These are phyloP conservation scores for Scrobipalpa costella DNA, from an alignment of 2,888 invertebrate genomes.

Conservation along the genomic window DNA sequence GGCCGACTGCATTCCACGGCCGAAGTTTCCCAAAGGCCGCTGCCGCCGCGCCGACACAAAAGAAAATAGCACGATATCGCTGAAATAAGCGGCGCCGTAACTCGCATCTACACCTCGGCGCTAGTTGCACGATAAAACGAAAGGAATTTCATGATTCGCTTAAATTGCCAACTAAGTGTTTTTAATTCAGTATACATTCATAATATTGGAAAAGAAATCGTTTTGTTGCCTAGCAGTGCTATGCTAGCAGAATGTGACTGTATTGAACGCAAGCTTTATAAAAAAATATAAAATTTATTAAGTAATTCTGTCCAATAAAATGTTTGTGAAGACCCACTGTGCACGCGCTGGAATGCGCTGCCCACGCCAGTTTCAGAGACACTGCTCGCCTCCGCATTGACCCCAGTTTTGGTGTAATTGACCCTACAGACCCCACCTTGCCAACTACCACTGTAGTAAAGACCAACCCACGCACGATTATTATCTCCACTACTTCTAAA, in stretches of 20 bases:
- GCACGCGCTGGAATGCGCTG: conserved; percentile 31
- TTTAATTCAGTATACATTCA: neutral
- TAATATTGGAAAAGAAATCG: too few species aligned
- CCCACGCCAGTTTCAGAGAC: conserved; percentile 26
- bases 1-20: conserved; percentile 49
- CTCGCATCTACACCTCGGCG: neutral
- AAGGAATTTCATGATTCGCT: neutral
- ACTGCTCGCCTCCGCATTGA: conserved; percentile 28
- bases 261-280: too few species aligned
- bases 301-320: neutral
- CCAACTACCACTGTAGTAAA: conserved; percentile 18
- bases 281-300: too few species aligned
- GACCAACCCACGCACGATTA: conserved; percentile 12
- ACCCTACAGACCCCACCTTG: conserved; percentile 23
- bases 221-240: too few species aligned
- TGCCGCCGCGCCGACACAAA: conserved; percentile 33
- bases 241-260: too few species aligned
- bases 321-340: neutral
- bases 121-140: neutral
- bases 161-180: neutral
- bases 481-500: conserved; percentile 11
- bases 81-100: conserved; percentile 20
- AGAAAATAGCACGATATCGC: conserved; percentile 25
- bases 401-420: conserved; percentile 31
- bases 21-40: conserved; percentile 43